Base-by-base conservation (phyloP, 1,140 invertebrate species). In the Zelostemma sp. region DNA sequence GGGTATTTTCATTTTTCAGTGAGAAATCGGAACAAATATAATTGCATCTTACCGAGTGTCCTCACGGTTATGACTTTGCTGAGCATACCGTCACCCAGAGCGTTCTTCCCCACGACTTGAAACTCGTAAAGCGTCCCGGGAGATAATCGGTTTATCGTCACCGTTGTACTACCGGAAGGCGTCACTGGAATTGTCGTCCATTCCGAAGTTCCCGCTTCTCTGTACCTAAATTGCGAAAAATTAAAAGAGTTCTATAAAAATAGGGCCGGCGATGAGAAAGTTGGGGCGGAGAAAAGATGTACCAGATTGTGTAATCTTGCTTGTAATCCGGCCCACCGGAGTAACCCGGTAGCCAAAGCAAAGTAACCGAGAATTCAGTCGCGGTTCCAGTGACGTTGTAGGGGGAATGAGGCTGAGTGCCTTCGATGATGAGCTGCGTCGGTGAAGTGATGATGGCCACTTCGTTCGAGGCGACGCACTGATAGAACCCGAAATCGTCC, bases 81-180 rank as follows among this genome's bases (percentile, higher is more conserved):
- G 88, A 95, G 93, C 91, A 97, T 94, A 53, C 97, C 96, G 79
- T 97, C 95, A 41, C 97, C 97, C 21, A 97, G 88, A 1, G 92
- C 91, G 82, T 98, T 99, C 77, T 96, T 94, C 25, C 97, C 95
- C 67, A 97, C 91, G 41, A 99, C 95, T 87, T 97, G 95, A 86
- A 99, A 98, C 84, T 99, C 96, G 85, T 99, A 98, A 17, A 92
- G 91, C 4, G 95, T 97, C 49, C 94, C 93, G 1, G 95, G 95
- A 66, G 91, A 91, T 47, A 99, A 87, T 47, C 93, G 91, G 81
- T 96, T 96, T 78, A 99, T 94, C 57, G 95, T 96, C 51, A 97
- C 93, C 14, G 89, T 91, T 1, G 94, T 97, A 73, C 92, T 93
- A 56, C 95, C 94, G 40, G 93, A 91, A 11, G 95, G 95, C 38